Conservation (phyloP, 2,113 vertebrate genomes). For the Muntiacus reevesi region DNA sequence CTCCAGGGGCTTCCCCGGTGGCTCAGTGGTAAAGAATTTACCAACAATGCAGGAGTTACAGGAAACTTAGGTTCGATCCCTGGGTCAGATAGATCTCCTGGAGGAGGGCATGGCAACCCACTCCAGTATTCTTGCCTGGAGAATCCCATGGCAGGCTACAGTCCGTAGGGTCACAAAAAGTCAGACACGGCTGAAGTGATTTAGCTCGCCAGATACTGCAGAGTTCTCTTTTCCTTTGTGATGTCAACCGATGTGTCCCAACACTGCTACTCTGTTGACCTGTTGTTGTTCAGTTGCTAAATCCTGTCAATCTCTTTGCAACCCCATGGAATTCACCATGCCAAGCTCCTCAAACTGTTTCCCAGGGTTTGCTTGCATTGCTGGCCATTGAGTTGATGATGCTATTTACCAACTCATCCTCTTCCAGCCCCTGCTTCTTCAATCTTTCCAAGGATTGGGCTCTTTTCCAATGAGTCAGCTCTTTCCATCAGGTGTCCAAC, state of each 20-base stretch:
- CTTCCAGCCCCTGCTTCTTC: neutral
- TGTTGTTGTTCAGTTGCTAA: neutral
- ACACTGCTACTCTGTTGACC: neutral
- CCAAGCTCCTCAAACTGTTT: neutral
- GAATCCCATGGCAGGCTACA: neutral
- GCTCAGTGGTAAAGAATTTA: accelerated
- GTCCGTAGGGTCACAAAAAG: neutral
- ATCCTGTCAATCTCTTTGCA: neutral
- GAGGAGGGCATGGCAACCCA: neutral
- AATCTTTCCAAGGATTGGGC: neutral
- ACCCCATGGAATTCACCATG: neutral
- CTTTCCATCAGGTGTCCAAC: neutral
- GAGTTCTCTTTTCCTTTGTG: neutral
- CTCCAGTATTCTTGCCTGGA: neutral
- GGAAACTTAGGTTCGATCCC: neutral
- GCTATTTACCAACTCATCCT: neutral
- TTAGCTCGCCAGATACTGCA: neutral
- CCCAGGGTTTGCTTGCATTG: neutral
- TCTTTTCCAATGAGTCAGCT: neutral
- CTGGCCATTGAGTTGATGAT: neutral
- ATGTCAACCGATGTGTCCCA: neutral
- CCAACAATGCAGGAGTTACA: neutral
- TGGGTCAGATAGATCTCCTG: neutral
- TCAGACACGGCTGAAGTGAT: accelerated
- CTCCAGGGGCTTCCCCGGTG: neutral